A percentile compares a stretch with the other conserved stretches of the same genome.
Conservation (phyloP, 2,797 vertebrate genomes). For the Hylomyscus alleni region DNA sequence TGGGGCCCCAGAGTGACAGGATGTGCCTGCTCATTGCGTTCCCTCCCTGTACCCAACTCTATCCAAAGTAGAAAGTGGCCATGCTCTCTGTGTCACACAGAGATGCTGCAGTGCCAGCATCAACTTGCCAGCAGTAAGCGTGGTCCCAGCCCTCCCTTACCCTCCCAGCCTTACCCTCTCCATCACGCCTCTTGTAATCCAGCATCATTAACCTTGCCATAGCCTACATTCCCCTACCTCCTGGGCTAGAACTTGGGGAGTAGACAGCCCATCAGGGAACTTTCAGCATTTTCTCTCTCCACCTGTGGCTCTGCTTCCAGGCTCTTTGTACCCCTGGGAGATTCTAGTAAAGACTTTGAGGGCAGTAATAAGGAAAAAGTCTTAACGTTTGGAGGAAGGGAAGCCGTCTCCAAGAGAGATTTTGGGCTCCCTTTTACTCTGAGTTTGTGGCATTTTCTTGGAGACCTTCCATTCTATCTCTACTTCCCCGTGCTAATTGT, state of each 20-base stretch:
- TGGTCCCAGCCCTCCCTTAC: background rate
- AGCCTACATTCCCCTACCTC: background rate
- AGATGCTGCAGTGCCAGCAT: background rate
- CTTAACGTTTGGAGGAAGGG: background rate
- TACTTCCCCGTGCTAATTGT: conserved; percentile 74
- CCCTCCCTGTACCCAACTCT: background rate
- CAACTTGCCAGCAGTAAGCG: too few species aligned
- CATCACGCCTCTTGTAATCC: background rate
- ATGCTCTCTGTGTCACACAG: background rate
- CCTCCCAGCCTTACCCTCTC: background rate
- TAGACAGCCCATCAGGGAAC: background rate
- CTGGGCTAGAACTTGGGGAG: background rate
- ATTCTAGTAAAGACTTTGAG: conserved; percentile 3
- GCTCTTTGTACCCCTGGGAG: background rate
- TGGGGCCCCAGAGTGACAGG: background rate
- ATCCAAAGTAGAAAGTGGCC: background rate
- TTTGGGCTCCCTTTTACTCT: background rate
- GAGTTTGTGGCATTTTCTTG: conserved; percentile 73
- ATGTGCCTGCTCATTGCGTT: background rate
- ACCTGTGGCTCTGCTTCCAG: background rate
- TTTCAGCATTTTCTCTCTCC: background rate
- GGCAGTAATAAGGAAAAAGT: background rate
- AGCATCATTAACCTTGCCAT: background rate
- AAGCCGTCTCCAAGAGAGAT: conserved; percentile 38
- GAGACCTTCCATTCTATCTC: conserved; percentile 62